phyloP scores from a whole-genome alignment of 2,888 invertebrate species.

The Stegophylla sp. region DNA sequence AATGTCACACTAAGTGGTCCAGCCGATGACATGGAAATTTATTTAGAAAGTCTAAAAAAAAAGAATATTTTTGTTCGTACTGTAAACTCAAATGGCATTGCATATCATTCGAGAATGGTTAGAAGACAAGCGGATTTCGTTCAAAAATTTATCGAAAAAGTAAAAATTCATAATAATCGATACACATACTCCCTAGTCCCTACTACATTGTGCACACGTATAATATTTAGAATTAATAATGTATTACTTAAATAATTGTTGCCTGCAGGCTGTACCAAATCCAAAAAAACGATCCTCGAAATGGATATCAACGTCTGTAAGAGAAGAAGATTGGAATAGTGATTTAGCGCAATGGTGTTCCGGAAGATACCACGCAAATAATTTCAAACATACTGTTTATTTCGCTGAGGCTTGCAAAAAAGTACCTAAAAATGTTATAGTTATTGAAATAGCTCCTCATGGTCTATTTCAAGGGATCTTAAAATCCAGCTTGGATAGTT shows the following conservation, averaged over 20 bases:
- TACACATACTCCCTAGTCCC: no score
- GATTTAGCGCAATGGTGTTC: constrained; percentile 67
- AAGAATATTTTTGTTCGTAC: constrained; percentile 62
- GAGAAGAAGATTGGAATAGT: constrained; percentile 66
- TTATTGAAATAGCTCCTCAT: constrained; percentile 72
- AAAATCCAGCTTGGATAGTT: constrained; percentile 67
- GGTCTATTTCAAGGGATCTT: constrained; percentile 71
- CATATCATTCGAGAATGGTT: constrained; percentile 63
- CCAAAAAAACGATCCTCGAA: constrained; percentile 66
- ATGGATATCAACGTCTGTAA: constrained; percentile 71
- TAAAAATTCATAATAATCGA: no score
- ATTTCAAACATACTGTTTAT: constrained; percentile 67
- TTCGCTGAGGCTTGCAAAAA: constrained; percentile 70
- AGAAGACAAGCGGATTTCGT: constrained; percentile 65
- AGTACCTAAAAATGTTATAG: constrained; percentile 70
- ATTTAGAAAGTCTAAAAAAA: constrained; percentile 69
- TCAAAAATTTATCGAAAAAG: constrained; percentile 53
- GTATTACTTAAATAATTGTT: not conserved
- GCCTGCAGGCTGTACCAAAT: constrained; percentile 63
- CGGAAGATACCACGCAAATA: constrained; percentile 70
- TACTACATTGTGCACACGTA: no score
- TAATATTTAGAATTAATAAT: not conserved
- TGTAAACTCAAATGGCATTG: constrained; percentile 63
- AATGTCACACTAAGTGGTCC: constrained; percentile 83
- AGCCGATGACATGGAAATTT: constrained; percentile 69